Evolutionary conservation across 2,888 invertebrate genomes (phyloP), one percentile per base, ranked within the genome.

Genomic region (Villa cingulata): DNA sequence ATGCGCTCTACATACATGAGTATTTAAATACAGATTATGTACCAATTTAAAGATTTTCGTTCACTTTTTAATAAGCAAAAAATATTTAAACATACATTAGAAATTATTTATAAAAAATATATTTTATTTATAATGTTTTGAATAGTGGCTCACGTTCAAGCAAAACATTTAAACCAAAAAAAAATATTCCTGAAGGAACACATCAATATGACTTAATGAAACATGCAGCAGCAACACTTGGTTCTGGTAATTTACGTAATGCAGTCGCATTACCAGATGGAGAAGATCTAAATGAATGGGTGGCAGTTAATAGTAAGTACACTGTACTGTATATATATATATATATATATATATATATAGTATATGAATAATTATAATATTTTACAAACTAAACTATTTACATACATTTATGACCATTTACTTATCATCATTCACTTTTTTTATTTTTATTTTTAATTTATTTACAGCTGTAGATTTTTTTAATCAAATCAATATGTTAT

Each of bases 401-500:
- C n/a, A n/a, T n/a, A n/a, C n/a, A n/a, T n/a, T n/a, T n/a, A n/a
- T n/a, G n/a, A n/a, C n/a, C n/a, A n/a, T n/a, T n/a, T 39, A 50
- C 40, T 47, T 48, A 34, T 27, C 23, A n/a, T n/a, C n/a, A n/a
- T n/a, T n/a, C n/a, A n/a, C n/a, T n/a, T n/a, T n/a, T n/a, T n/a
- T n/a, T n/a, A n/a, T n/a, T n/a, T n/a, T n/a, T n/a, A n/a, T 38
- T 36, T 38, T 34, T 17, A 16, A 51, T 49, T 20, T 39, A 5
- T 16, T 46, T 53, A 38, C 72, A 96, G 96, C 96, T 62, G 96
- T 98, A 54, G 98, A 98, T 73, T 98, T 98, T 72, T 98, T 97
- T 74, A 98, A 98, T 72, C 98, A 99, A 78, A 97, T 98, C 66
- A 96, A 96, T 72, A 98, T 98, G 97, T 74, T 98, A 54, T 98